These are phyloP conservation scores for Serilophus lunatus DNA, from an alignment of 2,113 vertebrate genomes.

Conservation along the genomic window DNA sequence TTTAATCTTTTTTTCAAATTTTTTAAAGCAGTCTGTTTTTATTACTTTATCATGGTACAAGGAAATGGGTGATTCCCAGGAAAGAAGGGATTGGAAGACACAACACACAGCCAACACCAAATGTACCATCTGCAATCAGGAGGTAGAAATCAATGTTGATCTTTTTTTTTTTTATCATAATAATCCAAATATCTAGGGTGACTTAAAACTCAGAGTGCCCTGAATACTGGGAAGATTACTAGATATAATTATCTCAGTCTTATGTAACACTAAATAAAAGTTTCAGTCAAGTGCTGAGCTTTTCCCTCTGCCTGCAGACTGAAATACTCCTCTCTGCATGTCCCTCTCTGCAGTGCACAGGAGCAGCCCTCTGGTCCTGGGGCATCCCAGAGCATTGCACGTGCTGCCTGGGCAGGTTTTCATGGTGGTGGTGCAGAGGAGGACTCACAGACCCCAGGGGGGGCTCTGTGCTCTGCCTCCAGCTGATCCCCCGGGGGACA, in stretches of 20 bases:
- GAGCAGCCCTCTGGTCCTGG: background rate
- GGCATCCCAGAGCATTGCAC: background rate
- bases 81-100: background rate
- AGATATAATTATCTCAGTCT: slow-evolving; percentile 40
- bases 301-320: background rate
- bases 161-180: background rate
- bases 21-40: background rate
- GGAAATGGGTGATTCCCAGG: background rate
- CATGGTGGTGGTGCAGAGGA: background rate
- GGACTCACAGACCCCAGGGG: too few species aligned
- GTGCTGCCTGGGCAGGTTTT: background rate
- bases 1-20: background rate
- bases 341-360: background rate
- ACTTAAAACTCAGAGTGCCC: background rate
- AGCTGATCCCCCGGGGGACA: too few species aligned
- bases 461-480: too few species aligned
- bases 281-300: background rate
- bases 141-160: background rate
- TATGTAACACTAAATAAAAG: slow-evolving; percentile 30
- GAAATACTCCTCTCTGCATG: background rate
- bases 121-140: background rate
- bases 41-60: background rate
- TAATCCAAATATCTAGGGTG: background rate
- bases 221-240: background rate
- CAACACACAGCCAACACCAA: background rate